Evolutionary conservation across 2,888 invertebrate genomes (phyloP).

Genomic region (Scrobipalpa atriplicella): DNA sequence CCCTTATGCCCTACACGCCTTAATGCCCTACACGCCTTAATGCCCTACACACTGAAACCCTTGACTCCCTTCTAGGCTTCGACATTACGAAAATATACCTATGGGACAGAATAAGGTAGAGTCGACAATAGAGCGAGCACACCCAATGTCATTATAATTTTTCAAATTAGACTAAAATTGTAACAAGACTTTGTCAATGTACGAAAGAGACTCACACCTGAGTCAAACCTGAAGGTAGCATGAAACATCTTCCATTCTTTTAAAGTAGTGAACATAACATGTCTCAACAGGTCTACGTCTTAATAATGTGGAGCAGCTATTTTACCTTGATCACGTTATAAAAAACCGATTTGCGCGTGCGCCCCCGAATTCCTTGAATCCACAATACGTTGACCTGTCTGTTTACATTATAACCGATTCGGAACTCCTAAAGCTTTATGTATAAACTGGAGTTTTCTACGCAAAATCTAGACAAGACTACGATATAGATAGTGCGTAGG

Average conservation of each 20-base stretch:
- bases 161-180: background rate
- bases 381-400: conserved; percentile 67
- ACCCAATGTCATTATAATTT: too few species aligned
- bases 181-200: background rate
- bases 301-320: background rate
- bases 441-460: conserved; percentile 38
- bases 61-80: too few species aligned
- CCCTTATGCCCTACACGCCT: too few species aligned
- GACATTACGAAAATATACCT: too few species aligned
- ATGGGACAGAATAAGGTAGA: too few species aligned
- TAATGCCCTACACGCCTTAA: too few species aligned
- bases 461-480: conserved; percentile 29
- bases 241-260: background rate
- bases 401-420: conserved; percentile 59
- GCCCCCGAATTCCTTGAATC: conserved; percentile 55
- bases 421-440: conserved; percentile 44
- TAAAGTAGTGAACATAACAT: background rate
- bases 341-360: conserved; percentile 42
- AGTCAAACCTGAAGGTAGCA: background rate
- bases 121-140: too few species aligned
- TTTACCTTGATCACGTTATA: conserved; percentile 43
- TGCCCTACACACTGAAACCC: too few species aligned
- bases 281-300: background rate
- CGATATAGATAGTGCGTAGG: background rate
- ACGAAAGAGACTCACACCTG: background rate